Evolutionary conservation across 2,888 invertebrate genomes (phyloP).

Genomic region (Lymantria monacha): DNA sequence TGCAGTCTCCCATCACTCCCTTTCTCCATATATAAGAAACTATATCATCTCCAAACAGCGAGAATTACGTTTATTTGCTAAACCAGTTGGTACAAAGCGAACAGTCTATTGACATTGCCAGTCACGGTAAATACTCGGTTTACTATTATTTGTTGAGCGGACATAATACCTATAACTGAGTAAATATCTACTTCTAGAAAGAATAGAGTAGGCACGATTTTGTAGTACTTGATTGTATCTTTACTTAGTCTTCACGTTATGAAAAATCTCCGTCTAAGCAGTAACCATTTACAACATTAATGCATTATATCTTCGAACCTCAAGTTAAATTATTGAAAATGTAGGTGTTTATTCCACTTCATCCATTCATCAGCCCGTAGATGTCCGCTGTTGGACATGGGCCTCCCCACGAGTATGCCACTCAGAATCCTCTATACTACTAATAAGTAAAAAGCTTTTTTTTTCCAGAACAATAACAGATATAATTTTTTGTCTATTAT

Average conservation of each 20-base stretch:
- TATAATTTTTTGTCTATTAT: background rate
- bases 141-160: slow-evolving; percentile 72
- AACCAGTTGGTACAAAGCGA: slow-evolving; percentile 68
- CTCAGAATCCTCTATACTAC: too few species aligned
- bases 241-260: background rate
- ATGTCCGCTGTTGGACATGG: too few species aligned
- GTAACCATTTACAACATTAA: too few species aligned
- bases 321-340: too few species aligned
- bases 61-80: slow-evolving; percentile 70
- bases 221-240: background rate
- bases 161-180: slow-evolving; percentile 57
- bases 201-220: slow-evolving; percentile 24
- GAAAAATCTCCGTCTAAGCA: too few species aligned
- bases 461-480: too few species aligned
- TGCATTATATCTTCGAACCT: too few species aligned
- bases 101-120: slow-evolving; percentile 73
- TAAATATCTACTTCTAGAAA: slow-evolving; percentile 41
- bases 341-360: too few species aligned
- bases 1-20: background rate
- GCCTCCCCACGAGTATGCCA: too few species aligned
- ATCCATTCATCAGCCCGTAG: too few species aligned
- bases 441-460: too few species aligned
- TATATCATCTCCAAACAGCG: slow-evolving; percentile 40
- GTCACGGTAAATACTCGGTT: slow-evolving; percentile 72
- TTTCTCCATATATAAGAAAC: slow-evolving; percentile 22